A percentile compares a stretch with the other conserved stretches of the same genome.
Evolutionary conservation across 30 jellyfish, hydroid and myxozoan genomes (phyloP).

Genomic region (Clytia hemisphaerica): DNA sequence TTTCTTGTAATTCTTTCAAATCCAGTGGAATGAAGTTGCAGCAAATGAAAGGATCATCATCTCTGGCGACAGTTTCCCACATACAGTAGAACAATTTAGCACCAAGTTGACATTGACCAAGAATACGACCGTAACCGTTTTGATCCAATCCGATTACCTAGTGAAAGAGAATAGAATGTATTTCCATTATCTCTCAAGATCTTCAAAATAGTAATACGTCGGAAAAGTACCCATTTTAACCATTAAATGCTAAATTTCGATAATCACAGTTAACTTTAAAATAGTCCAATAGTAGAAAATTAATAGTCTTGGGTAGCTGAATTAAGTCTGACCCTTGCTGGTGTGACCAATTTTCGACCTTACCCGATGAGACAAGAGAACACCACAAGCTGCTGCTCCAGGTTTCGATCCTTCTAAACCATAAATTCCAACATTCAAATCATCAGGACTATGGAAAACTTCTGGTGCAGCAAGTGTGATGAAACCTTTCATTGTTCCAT

Average conservation of each 20-base stretch:
- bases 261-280: too few relatives aligned
- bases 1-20: slow-evolving; percentile 17
- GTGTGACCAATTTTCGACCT: too few relatives aligned
- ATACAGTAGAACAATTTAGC: slow-evolving; percentile 52
- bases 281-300: too few relatives aligned
- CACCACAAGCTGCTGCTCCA: slow-evolving; percentile 78
- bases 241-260: too few relatives aligned
- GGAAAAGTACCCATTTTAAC: too few relatives aligned
- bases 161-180: too few relatives aligned
- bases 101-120: slow-evolving; percentile 56
- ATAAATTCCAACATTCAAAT: slow-evolving; percentile 43
- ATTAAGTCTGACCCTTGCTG: too few relatives aligned
- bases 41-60: slow-evolving; percentile 39
- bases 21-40: slow-evolving; percentile 25
- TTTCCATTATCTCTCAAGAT: too few relatives aligned
- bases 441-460: slow-evolving; percentile 48
- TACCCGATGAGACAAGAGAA: slow-evolving; percentile 47
- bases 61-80: slow-evolving; percentile 63
- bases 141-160: slow-evolving; percentile 55
- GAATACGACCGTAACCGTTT: slow-evolving; percentile 46
- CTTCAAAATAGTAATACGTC: too few relatives aligned
- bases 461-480: slow-evolving; percentile 48
- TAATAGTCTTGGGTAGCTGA: too few relatives aligned
- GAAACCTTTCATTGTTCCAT: slow-evolving; percentile 50
- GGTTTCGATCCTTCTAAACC: slow-evolving; percentile 72